These are phyloP conservation scores for Dermatemys mawii DNA, from an alignment of 2,113 vertebrate species.

Conservation along the genomic window DNA sequence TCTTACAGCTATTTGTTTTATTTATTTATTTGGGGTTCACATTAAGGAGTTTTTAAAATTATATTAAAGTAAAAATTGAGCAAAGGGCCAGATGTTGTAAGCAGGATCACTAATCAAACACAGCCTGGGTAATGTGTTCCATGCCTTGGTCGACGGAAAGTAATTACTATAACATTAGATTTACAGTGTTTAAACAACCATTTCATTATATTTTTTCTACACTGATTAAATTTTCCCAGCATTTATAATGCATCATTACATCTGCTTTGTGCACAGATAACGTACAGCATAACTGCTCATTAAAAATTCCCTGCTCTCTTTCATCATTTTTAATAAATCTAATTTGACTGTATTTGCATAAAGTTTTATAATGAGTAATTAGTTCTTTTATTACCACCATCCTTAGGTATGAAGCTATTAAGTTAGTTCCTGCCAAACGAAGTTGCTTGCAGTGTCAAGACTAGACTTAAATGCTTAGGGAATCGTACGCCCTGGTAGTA, in stretches of 20 bases:
- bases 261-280: conserved; percentile 80
- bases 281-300: conserved; percentile 65
- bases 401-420: conserved; percentile 51
- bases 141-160: conserved; percentile 74
- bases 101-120: conserved; percentile 78
- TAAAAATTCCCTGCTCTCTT: conserved; percentile 74
- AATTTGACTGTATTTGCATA: conserved; percentile 75
- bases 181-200: conserved; percentile 84
- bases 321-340: conserved; percentile 78
- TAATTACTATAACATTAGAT: conserved; percentile 82
- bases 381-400: conserved; percentile 51
- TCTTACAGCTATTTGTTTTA: neutral
- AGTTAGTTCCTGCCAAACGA: conserved; percentile 32
- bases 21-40: conserved; percentile 32
- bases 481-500: neutral
- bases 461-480: neutral
- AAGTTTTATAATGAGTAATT: conserved; percentile 63
- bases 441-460: neutral
- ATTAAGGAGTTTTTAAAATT: conserved; percentile 56
- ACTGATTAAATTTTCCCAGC: conserved; percentile 80
- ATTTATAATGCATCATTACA: conserved; percentile 84
- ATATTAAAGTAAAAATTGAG: conserved; percentile 67
- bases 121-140: conserved; percentile 64
- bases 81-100: conserved; percentile 70
- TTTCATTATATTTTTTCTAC: conserved; percentile 83